phyloP scores from a whole-genome alignment of 2,888 invertebrate species.

The Dasysyrphus albostriatus region DNA sequence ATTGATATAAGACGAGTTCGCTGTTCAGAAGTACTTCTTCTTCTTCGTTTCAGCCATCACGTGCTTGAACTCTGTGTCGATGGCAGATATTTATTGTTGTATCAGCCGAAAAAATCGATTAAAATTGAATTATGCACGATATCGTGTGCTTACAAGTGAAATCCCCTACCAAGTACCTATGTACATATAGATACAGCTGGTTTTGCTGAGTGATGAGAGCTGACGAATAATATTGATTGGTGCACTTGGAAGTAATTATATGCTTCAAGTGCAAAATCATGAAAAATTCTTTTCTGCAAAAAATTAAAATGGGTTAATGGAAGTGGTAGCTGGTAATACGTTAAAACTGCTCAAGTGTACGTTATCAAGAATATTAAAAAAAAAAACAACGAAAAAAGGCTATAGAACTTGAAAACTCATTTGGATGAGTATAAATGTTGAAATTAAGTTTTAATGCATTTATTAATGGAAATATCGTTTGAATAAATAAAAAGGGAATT shows the following conservation, averaged over 20 bases:
- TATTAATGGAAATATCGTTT: not conserved
- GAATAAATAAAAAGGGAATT: not conserved
- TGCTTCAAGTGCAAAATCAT: slow-evolving; percentile 28
- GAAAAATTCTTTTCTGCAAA: not conserved
- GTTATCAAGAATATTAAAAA: not conserved
- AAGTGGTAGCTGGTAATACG: slow-evolving; percentile 13
- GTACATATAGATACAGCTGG: not conserved
- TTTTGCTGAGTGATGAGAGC: slow-evolving; percentile 23
- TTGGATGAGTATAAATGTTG: not conserved
- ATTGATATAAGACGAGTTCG: not conserved
- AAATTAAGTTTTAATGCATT: not conserved
- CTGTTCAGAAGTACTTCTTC: not conserved
- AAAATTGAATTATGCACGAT: slow-evolving; percentile 58
- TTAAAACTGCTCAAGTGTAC: not conserved
- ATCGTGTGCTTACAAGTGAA: slow-evolving; percentile 27
- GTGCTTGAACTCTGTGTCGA: slow-evolving; percentile 20
- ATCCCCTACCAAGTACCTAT: not conserved
- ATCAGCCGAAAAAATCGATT: slow-evolving; percentile 47
- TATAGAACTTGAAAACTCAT: not conserved
- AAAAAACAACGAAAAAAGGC: not conserved
- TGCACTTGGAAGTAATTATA: slow-evolving; percentile 63
- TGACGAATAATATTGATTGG: slow-evolving; percentile 52
- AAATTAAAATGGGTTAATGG: slow-evolving; percentile 27
- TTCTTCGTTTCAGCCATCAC: not conserved
- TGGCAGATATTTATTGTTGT: slow-evolving; percentile 42